Conservation (phyloP, 2,113 vertebrate genomes). For the Phoxinus phoxinus region DNA sequence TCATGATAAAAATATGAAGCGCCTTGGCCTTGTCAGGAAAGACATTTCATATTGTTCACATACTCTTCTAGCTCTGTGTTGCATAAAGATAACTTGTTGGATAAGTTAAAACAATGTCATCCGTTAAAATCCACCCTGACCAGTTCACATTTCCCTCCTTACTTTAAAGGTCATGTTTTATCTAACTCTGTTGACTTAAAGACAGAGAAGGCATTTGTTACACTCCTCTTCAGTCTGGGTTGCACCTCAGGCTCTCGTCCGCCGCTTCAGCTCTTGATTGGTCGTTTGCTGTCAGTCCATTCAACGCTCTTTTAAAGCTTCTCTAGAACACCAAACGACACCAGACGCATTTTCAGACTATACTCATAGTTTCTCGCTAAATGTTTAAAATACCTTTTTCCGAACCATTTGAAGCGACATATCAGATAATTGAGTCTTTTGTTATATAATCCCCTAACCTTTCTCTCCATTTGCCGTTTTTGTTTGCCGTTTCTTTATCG, state of each 20-base stretch:
- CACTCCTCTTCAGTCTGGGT: slow-evolving; percentile 1
- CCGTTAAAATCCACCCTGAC: slow-evolving; percentile 40
- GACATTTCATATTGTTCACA: background rate
- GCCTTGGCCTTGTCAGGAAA: background rate
- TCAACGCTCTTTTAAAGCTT: slow-evolving; percentile 17
- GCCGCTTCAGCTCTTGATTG: background rate
- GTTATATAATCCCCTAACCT: background rate
- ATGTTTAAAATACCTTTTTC: background rate
- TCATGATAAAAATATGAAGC: slow-evolving; percentile 22
- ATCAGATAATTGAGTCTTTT: slow-evolving; percentile 18
- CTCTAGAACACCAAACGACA: background rate
- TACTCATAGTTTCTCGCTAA: background rate
- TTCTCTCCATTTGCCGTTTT: background rate
- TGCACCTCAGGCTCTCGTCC: slow-evolving; percentile 10
- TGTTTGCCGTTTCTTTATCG: background rate
- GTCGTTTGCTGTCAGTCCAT: slow-evolving; percentile 11
- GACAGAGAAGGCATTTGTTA: slow-evolving; percentile 11
- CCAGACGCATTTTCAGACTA: slow-evolving; percentile 39
- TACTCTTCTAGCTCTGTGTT: background rate
- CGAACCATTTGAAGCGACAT: background rate
- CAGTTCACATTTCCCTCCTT: slow-evolving; percentile 13
- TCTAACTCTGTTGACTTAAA: slow-evolving; percentile 31
- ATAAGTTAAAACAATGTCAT: slow-evolving; percentile 26
- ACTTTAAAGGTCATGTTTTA: slow-evolving; percentile 41
- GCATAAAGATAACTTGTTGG: slow-evolving; percentile 8